phyloP scores from a whole-genome alignment of 2,888 invertebrate species.

The Lochmaea crataegi region DNA sequence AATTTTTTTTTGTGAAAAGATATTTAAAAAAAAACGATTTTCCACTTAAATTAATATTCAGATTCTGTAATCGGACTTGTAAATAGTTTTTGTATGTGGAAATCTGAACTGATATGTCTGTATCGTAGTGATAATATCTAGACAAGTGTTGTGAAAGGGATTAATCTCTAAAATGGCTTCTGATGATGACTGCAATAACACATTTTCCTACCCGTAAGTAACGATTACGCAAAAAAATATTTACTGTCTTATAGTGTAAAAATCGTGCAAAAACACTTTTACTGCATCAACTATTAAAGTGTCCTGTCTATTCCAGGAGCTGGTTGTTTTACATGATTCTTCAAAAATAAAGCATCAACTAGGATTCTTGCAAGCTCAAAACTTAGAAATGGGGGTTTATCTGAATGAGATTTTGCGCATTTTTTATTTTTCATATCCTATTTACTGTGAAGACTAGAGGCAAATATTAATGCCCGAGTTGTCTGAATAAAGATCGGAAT shows the following conservation, averaged over 20 bases:
- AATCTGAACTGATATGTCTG: constrained; percentile 51
- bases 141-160: constrained; percentile 45
- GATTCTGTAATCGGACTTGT: constrained; percentile 47
- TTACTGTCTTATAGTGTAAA: background rate
- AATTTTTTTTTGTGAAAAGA: background rate
- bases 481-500: too few relatives aligned
- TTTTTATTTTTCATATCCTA: too few relatives aligned
- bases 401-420: too few relatives aligned
- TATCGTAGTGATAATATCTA: constrained; percentile 48
- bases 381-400: too few relatives aligned
- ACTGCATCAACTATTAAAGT: background rate
- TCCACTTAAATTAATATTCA: constrained; percentile 35
- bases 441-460: too few relatives aligned
- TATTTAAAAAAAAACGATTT: background rate
- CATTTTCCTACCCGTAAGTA: constrained; percentile 63
- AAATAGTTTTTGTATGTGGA: constrained; percentile 47
- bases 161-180: constrained; percentile 60
- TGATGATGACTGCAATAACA: constrained; percentile 64
- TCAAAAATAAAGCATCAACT: too few relatives aligned
- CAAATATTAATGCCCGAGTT: too few relatives aligned
- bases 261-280: too few relatives aligned
- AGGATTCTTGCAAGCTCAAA: too few relatives aligned
- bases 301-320: too few relatives aligned
- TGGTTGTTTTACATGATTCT: too few relatives aligned
- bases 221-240: constrained; percentile 19